Conservation (phyloP, 2,113 vertebrate genomes). For the Albula goreensis region DNA sequence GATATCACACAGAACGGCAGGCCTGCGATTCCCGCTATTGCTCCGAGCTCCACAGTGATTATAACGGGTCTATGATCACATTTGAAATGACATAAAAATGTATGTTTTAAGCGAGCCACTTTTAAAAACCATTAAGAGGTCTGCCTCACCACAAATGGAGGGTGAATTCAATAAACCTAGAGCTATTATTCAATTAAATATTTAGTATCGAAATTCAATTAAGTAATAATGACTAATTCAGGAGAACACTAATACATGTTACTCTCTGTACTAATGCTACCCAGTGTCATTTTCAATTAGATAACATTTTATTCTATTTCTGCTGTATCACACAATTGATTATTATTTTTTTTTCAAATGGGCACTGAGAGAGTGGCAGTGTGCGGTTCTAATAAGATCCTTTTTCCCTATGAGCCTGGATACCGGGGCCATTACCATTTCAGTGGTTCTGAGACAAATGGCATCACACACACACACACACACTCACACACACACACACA, state of each 20-base stretch:
- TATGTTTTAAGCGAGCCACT: slow-evolving; percentile 44
- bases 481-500: no score
- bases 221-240: slow-evolving; percentile 59
- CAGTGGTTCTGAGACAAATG: background rate
- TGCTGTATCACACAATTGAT: slow-evolving; percentile 42
- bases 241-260: slow-evolving; percentile 47
- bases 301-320: slow-evolving; percentile 45
- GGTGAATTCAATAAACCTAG: slow-evolving; percentile 57
- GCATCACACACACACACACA: no score
- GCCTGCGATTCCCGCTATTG: slow-evolving; percentile 43
- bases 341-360: slow-evolving; percentile 47
- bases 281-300: slow-evolving; percentile 58
- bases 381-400: slow-evolving; percentile 34
- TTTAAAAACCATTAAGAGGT: slow-evolving; percentile 54
- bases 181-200: slow-evolving; percentile 64
- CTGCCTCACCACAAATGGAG: slow-evolving; percentile 49
- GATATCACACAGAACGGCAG: slow-evolving; percentile 31
- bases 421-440: background rate
- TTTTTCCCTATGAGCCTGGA: background rate
- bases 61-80: slow-evolving; percentile 56
- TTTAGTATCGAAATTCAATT: slow-evolving; percentile 64
- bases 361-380: slow-evolving; percentile 17
- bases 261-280: slow-evolving; percentile 46
- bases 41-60: slow-evolving; percentile 57
- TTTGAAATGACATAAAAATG: slow-evolving; percentile 49